Evolutionary conservation across 35 echinoderm and acorn worm species (phyloP), one percentile per base, ranked within the genome.

Genomic region (Heliocidaris erythrogramma): DNA sequence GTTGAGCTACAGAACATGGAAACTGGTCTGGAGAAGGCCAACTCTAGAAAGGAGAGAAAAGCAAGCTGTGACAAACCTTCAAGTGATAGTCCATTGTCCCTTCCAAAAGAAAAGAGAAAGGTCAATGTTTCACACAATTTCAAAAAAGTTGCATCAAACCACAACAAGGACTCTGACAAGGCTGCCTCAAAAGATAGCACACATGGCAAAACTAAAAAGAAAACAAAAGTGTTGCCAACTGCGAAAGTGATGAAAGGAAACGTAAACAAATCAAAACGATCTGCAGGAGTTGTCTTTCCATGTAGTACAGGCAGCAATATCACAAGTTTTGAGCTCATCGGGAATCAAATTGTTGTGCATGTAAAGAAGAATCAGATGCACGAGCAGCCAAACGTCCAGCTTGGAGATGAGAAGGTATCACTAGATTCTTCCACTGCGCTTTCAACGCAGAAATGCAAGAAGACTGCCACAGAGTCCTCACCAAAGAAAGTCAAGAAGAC

Each of bases 341-440:
- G 90, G 30, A 92, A 92, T 49, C 90, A 48, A 92, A 49, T 48
- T 78, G 65, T 78, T n/a, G 65, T 78, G 27, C 65, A 78, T 78
- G 27, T 56, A 14, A 56, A 56, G 7, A 56, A 56, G 14, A 14
- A 13, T 56, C 52, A 21, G 27, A 78, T 7, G 65, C 65, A 21
- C 27, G 65, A 18, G 65, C 52, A 56, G 14, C 10, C 52, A 56
- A 78, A 78, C 27, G 21, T 78, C 27, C 27, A 0, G 18, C 65
- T 4, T 6, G 27, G 65, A 27, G 65, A 24, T 78, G 18, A 21
- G 18, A 24, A 78, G 65, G 65, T 78, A 2, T 78, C 7, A 7
- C 5, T 27, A n/a, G 65, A 78, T 21, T 78, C 18, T 78, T 78
- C 65, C 7, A 18, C 27, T 18, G 65, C 21, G 65, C 65, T 24